Evolutionary conservation across 35 echinoderm and acorn worm genomes (phyloP), one percentile per base, ranked within the genome.

Genomic region (Lytechinus variegatus): DNA sequence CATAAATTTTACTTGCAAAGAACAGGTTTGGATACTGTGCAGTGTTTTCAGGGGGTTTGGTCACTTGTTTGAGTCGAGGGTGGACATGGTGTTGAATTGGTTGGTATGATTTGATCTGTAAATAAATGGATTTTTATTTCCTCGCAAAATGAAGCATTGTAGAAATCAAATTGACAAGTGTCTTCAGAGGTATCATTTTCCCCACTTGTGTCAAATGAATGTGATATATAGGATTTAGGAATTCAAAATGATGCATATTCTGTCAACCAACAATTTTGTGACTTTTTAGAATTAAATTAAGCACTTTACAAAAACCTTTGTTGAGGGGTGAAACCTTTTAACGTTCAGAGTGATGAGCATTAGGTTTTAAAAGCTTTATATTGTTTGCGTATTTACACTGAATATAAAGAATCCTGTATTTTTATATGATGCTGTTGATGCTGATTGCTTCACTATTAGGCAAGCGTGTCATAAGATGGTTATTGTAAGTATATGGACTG

Each of bases 1-100:
- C 28, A 90, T 90, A 90, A 90, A 90, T 90, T 90, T 54, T 90
- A 16, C 14, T 24, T 7, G 66, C 66, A n/a, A 79, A 79, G 66
- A 79, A 79, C 66, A 14, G n/a, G 66, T 79, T n/a, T n/a, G 66
- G n/a, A 79, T 24, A 24, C 66, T 79, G 66, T 79, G n/a, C 6
- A 19, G 4, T 16, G 4, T 79, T 79, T 79, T 8, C 4, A 24
- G 66, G 66, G 16, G 16, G n/a, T 79, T 79, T 24, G 16, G 16
- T 79, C 66, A 79, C n/a, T 79, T 79, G 66, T 79, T 24, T 79
- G 66, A 79, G n/a, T 44, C 2, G 33, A 44, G 33, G 33, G 7
- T 79, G 21, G 66, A 24, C 66, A 79, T 79, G 66, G 19, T 79
- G 66, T 79, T 79, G 19, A 24, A n/a, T 2, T 11, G 19, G 0